Percentiles rank a stretch among this genome's conserved stretches.
phyloP scores from a whole-genome alignment of 2,888 invertebrate species.

The Exocentrus adspersus region DNA sequence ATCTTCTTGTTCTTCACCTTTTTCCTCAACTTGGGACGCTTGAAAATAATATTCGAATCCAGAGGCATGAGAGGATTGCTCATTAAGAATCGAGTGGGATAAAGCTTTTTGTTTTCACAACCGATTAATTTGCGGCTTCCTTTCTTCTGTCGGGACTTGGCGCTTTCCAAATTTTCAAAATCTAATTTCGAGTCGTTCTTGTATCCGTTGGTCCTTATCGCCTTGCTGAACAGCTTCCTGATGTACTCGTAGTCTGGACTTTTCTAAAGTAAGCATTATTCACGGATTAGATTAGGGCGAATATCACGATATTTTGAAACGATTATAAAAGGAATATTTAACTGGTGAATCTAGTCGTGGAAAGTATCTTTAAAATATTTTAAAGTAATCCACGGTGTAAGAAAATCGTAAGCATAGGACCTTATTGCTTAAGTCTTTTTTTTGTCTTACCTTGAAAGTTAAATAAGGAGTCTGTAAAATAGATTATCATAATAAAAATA shows the following conservation, averaged over 20 bases:
- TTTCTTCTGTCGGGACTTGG: conserved; percentile 61
- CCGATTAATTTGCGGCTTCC: conserved; percentile 28
- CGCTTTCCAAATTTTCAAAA: conserved; percentile 62
- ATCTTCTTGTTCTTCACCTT: conserved; percentile 63
- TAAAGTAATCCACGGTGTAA: not conserved
- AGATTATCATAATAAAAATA: conserved; percentile 14
- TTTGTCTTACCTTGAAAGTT: conserved; percentile 23
- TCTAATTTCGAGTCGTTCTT: conserved; percentile 59
- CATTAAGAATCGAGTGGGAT: conserved; percentile 30
- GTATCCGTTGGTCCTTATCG: conserved; percentile 69
- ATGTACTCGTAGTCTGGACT: conserved; percentile 81
- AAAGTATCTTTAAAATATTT: not conserved
- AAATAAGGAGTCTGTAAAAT: conserved; percentile 24
- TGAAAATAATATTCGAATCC: conserved; percentile 68
- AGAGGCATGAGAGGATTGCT: conserved; percentile 53
- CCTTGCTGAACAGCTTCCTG: conserved; percentile 73
- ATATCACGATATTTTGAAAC: not conserved
- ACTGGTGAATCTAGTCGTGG: not conserved
- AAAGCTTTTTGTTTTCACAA: conserved; percentile 15
- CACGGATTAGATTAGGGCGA: not conserved
- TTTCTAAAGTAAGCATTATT: conserved; percentile 65
- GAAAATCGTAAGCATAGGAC: not conserved
- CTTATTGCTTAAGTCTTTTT: not conserved
- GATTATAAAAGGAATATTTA: not conserved
- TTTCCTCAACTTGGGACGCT: conserved; percentile 64